These are phyloP conservation scores for Clistopyga incitator DNA, from an alignment of 2,888 invertebrate species.

Conservation along the genomic window DNA sequence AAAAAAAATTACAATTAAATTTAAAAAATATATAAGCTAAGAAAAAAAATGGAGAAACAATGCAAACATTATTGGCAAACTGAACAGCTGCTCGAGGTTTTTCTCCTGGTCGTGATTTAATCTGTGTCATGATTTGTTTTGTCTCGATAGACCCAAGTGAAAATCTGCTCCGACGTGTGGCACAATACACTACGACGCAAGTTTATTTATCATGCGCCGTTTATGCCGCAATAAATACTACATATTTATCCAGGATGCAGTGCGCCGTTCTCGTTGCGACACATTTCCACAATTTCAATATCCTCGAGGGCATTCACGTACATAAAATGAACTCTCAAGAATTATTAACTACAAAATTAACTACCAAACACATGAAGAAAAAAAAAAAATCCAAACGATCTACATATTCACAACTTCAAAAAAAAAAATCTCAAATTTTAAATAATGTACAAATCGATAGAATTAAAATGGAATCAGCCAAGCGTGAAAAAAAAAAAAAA, in stretches of 20 bases:
- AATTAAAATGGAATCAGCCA: background rate
- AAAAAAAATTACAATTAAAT: background rate
- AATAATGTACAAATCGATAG: too few species aligned
- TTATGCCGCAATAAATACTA: conserved; percentile 3
- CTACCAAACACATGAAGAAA: background rate
- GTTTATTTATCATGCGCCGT: background rate
- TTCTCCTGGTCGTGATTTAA: background rate
- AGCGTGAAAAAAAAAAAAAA: background rate
- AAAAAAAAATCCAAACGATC: background rate
- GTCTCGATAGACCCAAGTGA: background rate
- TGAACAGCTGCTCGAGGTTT: background rate
- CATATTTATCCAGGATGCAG: background rate
- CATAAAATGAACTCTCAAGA: background rate
- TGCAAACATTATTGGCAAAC: background rate
- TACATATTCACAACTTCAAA: too few species aligned
- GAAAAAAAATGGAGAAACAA: too few species aligned
- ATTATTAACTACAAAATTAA: background rate
- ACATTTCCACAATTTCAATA: background rate
- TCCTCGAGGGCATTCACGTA: background rate
- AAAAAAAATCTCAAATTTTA: too few species aligned
- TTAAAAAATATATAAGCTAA: too few species aligned
- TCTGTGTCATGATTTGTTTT: background rate
- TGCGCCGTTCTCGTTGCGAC: conserved; percentile 1
- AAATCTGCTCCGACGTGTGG: background rate
- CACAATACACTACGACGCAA: background rate